A percentile compares a stretch with the other conserved stretches of the same genome.
Conservation (phyloP, 92 coral and sea anemone genomes). For the Anthopleura xanthogrammica region DNA sequence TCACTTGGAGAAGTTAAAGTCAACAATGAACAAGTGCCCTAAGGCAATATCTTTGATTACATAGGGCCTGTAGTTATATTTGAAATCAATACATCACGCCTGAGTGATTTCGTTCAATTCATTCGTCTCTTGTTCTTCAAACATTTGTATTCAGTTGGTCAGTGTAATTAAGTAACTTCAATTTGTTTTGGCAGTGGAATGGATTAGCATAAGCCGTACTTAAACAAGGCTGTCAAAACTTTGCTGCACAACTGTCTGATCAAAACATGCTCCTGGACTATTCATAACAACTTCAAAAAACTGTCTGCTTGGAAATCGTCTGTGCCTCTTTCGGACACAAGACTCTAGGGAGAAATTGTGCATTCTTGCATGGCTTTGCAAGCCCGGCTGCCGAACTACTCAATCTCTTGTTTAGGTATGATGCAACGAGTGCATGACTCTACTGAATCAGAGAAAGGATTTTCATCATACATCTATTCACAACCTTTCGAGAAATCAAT, state of each 20-base stretch:
- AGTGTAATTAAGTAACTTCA: not conserved
- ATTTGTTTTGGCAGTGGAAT: constrained; percentile 1
- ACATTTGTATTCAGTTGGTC: not conserved
- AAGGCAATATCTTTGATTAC: not conserved
- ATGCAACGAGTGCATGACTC: not conserved
- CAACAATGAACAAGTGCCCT: not conserved
- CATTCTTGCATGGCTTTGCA: not conserved
- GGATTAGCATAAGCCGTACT: constrained; percentile 1
- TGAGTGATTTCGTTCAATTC: not conserved
- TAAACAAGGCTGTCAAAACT: constrained; percentile 12
- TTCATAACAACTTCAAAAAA: not conserved
- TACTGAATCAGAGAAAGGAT: not conserved
- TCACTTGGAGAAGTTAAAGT: not conserved
- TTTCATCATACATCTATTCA: not conserved
- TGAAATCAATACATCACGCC: not conserved
- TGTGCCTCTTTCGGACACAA: too few species aligned
- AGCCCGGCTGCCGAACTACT: not conserved
- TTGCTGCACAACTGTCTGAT: not conserved
- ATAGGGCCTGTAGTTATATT: not conserved
- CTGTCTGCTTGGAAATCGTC: not conserved
- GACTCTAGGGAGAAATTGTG: not conserved
- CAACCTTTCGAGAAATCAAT: not conserved
- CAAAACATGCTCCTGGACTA: not conserved
- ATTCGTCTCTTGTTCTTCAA: not conserved
- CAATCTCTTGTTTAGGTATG: not conserved